Evolutionary conservation across 2,797 vertebrate species (phyloP).

Genomic region (Mastacembelus armatus): DNA sequence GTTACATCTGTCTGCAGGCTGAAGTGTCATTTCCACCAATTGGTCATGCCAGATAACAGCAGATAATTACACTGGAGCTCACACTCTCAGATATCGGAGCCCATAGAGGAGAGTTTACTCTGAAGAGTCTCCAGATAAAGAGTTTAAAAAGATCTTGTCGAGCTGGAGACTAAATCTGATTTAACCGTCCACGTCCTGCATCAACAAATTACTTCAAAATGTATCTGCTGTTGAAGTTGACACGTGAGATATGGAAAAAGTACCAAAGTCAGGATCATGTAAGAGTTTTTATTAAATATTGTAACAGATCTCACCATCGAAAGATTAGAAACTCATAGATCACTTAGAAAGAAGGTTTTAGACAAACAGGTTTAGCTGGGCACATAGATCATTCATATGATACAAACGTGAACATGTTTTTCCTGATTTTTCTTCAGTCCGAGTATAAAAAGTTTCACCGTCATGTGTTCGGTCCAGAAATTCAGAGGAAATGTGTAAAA

Average conservation of each 20-base stretch:
- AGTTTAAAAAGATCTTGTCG: conserved; percentile 9
- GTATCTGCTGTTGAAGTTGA: too few species aligned
- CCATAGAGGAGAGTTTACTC: conserved; percentile 1
- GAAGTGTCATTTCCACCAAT: conserved; percentile 11
- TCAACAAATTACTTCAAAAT: too few species aligned
- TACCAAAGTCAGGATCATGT: conserved; percentile 1
- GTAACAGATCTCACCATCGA: conserved; percentile 28
- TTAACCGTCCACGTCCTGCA: too few species aligned
- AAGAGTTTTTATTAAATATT: conserved; percentile 63
- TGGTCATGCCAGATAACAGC: conserved; percentile 14
- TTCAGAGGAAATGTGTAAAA: background rate
- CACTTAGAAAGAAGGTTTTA: conserved; percentile 20
- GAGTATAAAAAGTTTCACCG: conserved; percentile 35
- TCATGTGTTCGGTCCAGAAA: background rate
- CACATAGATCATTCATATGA: conserved; percentile 38
- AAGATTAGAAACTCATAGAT: conserved; percentile 22
- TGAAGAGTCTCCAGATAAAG: conserved; percentile 12
- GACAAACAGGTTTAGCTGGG: conserved; percentile 21
- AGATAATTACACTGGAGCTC: conserved; percentile 33
- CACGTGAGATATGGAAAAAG: too few species aligned
- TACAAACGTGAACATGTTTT: conserved; percentile 28
- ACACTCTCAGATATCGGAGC: conserved; percentile 2
- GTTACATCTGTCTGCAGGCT: background rate
- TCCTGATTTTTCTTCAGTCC: conserved; percentile 33
- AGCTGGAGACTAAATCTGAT: conserved; percentile 22